Conservation (phyloP, 2,888 invertebrate species). For the Lysandra bellargus region DNA sequence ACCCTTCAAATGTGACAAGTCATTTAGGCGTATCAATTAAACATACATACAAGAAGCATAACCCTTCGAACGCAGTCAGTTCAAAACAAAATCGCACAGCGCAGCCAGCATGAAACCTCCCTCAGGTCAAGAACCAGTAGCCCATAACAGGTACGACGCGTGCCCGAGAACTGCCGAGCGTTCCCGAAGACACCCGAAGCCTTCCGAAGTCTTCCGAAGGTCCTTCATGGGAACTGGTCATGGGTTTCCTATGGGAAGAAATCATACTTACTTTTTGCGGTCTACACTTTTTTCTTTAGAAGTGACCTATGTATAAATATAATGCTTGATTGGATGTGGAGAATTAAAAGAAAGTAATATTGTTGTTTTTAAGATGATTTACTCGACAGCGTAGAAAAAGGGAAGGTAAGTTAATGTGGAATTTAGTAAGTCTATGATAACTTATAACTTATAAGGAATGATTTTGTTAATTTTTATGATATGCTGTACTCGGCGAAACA, state of each 20-base stretch:
- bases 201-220: not conserved
- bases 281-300: not conserved
- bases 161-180: not conserved
- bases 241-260: slow-evolving; percentile 8
- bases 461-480: no score
- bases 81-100: not conserved
- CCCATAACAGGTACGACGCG: slow-evolving; percentile 6
- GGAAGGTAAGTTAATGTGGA: no score
- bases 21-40: no score
- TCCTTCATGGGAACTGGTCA: slow-evolving; percentile 11
- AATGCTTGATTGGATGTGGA: not conserved
- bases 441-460: no score
- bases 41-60: no score
- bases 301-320: slow-evolving; percentile 8
- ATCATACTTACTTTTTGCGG: not conserved
- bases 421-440: no score
- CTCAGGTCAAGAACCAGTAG: slow-evolving; percentile 17
- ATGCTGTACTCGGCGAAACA: no score
- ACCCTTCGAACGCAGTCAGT: no score
- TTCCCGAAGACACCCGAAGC: not conserved
- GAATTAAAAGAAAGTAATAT: not conserved
- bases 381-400: no score
- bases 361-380: no score
- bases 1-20: no score
- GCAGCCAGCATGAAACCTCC: not conserved